Evolutionary conservation across 2,888 invertebrate genomes (phyloP), one percentile per base, ranked within the genome.

Genomic region (Synergus umbraculus): DNA sequence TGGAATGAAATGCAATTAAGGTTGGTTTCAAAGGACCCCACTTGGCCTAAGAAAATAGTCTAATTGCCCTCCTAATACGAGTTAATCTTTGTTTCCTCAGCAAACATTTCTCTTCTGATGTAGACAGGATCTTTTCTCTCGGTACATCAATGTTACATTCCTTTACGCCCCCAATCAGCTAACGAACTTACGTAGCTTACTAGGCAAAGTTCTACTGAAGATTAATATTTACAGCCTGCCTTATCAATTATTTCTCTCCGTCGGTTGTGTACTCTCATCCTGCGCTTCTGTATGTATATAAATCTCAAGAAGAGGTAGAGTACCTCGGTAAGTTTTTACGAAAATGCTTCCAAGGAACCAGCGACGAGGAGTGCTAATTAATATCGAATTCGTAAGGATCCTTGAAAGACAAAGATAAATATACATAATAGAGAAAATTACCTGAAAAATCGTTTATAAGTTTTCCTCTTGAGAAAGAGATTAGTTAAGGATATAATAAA

Each of bases 181-280:
- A 73, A 73, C 73, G 54, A 73, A 73, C 73, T 73, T 41, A 58
- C 54, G 73, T 73, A 73, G 73, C 54, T 73, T 54, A 41, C 9
- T 54, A 4, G 18, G 73, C n/a, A 54, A n/a, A 73, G 73, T 58
- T 54, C 73, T 41, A 58, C 54, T 73, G 37, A 73, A 73, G 73
- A 73, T 73, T 73, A 73, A 73, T 73, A 73, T 73, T 73, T 73
- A 73, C 73, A 73, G 18, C 54, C 54, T 73, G 54, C 73, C 54
- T 73, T 73, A 73, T 73, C 54, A 73, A 73, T 73, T 73, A 73
- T 73, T 73, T 73, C 73, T 73, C 73, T 49, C 54, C 54, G 37
- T 73, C 37, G 54, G 73, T 41, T 73, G 41, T 54, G 49, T 73
- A 73, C 73, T 54, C 41, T 73, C 49, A 73, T 58, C 54, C 18